Base-by-base conservation (phyloP, 2,797 vertebrate species). In the Eulemur albifrons region DNA sequence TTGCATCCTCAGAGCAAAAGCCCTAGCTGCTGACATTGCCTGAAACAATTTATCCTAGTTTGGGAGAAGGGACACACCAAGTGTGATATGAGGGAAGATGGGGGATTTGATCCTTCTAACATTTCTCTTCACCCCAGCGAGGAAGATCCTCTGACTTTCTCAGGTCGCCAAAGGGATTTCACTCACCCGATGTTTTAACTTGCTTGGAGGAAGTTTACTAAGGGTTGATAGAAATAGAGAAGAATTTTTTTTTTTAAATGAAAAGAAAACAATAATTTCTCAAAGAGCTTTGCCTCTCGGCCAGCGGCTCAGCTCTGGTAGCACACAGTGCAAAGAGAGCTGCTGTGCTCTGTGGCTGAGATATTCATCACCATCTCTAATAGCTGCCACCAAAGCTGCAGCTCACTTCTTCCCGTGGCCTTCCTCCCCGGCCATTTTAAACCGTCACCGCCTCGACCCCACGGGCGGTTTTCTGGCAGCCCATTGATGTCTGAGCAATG, bases 401-500 rank as follows among this genome's bases (percentile, higher is more conserved):
- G 63, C 27, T 88, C 27, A 0, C 73, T 82, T 81, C 32, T 10
- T 11, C 54, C 70, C 0, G 0, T 2, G 73, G 25, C 21, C 57
- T 70, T 25, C 57, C 67, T 94, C 50, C 54, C 45, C 15, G 77
- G 45, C 40, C 23, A 1, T 81, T 97, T 73, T 21, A 75, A 85
- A 94, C 82, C 50, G 7, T 76, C 50, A 1, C 70, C 50, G 75
- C 50, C 32, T 67, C 1, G 0, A 48, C 80, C 79, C 38, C 50
- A 57, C 23, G 11, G 84, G 83, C 11, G 0, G 8, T 61, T n/a
- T 92, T 76, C 90, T 85, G 88, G 81, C 93, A 86, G 75, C 65
- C 14, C 0, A 73, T 73, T 87, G 94, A 96, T 95, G 94, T 97
- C 95, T 75, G 38, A 97, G 72, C 70, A 79, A 87, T 23, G 72